A percentile compares a stretch with the other conserved stretches of the same genome.
phyloP scores from a whole-genome alignment of 2,888 invertebrate genomes.

The Perizoma flavofasciatum region DNA sequence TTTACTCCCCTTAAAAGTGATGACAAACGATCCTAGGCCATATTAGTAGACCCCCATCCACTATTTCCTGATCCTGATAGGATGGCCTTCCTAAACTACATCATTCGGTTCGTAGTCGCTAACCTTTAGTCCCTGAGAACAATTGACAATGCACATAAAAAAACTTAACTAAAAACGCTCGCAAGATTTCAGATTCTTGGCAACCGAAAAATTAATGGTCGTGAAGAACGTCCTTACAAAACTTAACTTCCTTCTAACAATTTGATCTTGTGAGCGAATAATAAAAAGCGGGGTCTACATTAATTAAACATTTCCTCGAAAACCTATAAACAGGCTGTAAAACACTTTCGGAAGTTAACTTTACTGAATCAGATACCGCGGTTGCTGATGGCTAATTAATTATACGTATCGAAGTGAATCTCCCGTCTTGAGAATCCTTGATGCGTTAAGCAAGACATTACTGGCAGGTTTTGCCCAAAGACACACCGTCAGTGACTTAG shows the following conservation, averaged over 20 bases:
- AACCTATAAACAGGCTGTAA: constrained; percentile 30
- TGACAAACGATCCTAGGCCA: too few relatives aligned
- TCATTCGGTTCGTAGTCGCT: too few relatives aligned
- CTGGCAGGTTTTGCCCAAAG: neutral
- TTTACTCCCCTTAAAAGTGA: too few relatives aligned
- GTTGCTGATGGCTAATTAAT: constrained; percentile 1
- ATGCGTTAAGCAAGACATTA: neutral
- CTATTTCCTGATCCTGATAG: too few relatives aligned
- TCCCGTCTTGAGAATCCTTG: neutral
- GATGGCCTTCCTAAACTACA: too few relatives aligned
- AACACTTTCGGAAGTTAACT: constrained; percentile 35
- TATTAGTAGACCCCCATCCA: too few relatives aligned
- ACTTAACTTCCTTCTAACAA: constrained; percentile 14
- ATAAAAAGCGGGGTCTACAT: constrained; percentile 26
- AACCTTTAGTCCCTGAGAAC: too few relatives aligned
- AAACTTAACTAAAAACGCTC: too few relatives aligned
- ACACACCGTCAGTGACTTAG: neutral
- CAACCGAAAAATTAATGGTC: constrained; percentile 1
- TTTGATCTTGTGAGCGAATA: constrained; percentile 25
- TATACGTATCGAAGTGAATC: constrained; percentile 7
- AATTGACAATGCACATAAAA: too few relatives aligned
- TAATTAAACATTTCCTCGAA: constrained; percentile 29
- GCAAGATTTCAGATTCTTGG: constrained; percentile 2
- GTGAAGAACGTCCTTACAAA: constrained; percentile 15
- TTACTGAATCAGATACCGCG: constrained; percentile 21